These are phyloP conservation scores for Phymatocera aterrima DNA, from an alignment of 2,888 invertebrate species.

Conservation along the genomic window DNA sequence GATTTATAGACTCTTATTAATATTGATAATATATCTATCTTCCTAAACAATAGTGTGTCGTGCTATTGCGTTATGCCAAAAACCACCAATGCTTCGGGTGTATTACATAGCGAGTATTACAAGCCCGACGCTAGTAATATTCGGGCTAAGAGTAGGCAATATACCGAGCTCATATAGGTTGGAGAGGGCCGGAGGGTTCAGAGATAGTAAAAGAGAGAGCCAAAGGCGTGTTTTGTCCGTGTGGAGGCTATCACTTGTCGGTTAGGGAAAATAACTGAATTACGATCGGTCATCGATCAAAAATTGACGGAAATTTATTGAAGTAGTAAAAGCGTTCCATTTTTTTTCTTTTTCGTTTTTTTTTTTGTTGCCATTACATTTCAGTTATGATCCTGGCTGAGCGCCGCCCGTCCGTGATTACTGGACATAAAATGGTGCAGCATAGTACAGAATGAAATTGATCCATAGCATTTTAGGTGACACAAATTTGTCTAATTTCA, in stretches of 20 bases:
- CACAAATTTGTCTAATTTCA: conserved; percentile 10
- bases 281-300: not conserved
- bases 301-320: conserved; percentile 20
- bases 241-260: conserved; percentile 5
- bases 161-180: not conserved
- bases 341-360: too few species aligned
- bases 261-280: conserved; percentile 2
- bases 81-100: too few species aligned
- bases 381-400: not conserved
- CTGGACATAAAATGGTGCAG: not conserved
- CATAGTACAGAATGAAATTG: not conserved
- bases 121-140: too few species aligned
- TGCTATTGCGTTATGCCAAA: too few species aligned
- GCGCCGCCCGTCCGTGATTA: not conserved
- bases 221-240: not conserved
- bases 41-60: too few species aligned
- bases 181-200: not conserved
- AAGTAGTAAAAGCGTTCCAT: too few species aligned
- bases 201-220: not conserved
- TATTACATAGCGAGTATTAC: too few species aligned
- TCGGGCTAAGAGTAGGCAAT: not conserved
- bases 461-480: not conserved
- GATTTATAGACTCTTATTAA: too few species aligned
- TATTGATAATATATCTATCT: too few species aligned
- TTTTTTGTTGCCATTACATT: not conserved